Percentiles rank a stretch among this genome's conserved stretches.
phyloP scores from a whole-genome alignment of 2,888 invertebrate species.

The Acanthoscelides obtectus region DNA sequence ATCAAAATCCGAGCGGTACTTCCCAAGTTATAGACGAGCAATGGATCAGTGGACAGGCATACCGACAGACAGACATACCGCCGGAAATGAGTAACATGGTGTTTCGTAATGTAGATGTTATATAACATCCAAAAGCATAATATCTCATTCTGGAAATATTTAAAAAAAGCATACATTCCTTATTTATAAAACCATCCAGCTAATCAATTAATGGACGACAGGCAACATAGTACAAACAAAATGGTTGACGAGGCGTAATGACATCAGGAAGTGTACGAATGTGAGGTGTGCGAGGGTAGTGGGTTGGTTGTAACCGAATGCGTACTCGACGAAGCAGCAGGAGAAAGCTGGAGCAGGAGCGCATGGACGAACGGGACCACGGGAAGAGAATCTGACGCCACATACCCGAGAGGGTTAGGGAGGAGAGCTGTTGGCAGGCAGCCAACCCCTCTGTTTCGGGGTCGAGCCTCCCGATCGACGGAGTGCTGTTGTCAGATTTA shows the following conservation, averaged over 20 bases:
- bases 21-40: too few species aligned
- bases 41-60: too few species aligned
- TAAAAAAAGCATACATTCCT: too few species aligned
- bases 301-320: not conserved
- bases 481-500: not conserved
- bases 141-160: too few species aligned
- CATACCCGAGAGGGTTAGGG: not conserved
- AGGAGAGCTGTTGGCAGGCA: not conserved
- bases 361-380: too few species aligned
- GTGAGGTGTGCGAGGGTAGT: too few species aligned
- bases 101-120: too few species aligned
- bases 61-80: too few species aligned
- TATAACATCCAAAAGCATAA: too few species aligned
- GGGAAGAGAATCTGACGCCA: not conserved
- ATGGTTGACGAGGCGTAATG: not conserved
- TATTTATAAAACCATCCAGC: not conserved
- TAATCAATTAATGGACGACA: not conserved
- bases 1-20: too few species aligned
- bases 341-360: not conserved
- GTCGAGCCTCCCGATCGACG: not conserved
- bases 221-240: not conserved
- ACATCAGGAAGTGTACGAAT: not conserved
- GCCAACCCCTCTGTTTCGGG: not conserved
- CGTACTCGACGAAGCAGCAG: not conserved
- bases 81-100: too few species aligned